A percentile compares a stretch with the other conserved stretches of the same genome.
Evolutionary conservation across 1,140 invertebrate species (phyloP).

Genomic region (roundworm (Caenorhabditis elegans)): WBcel235 BX284605.5:6048501-6049000

Average conservation of each 20-base stretch:
- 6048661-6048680: not conserved
- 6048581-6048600: constrained; percentile 25
- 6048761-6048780: not conserved
- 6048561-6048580: not conserved
- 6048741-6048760: constrained; percentile 6
- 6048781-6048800: not conserved
- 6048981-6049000: too few species aligned
- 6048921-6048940: constrained; percentile 11
- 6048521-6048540: not conserved
- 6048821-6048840: not conserved
- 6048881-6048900: constrained; percentile 9
- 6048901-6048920: constrained; percentile 33
- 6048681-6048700: not conserved
- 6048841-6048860: not conserved
- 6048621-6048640: constrained; percentile 27
- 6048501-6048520: constrained; percentile 1
- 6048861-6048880: not conserved
- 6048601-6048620: constrained; percentile 41
- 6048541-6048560: too few species aligned
- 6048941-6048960: constrained; percentile 25
- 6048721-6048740: not conserved
- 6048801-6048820: not conserved
- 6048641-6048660: constrained; percentile 10
- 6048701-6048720: not conserved
- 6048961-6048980: not conserved